Base-by-base conservation (phyloP, 2,113 vertebrate genomes). In the Oryzias celebensis region DNA sequence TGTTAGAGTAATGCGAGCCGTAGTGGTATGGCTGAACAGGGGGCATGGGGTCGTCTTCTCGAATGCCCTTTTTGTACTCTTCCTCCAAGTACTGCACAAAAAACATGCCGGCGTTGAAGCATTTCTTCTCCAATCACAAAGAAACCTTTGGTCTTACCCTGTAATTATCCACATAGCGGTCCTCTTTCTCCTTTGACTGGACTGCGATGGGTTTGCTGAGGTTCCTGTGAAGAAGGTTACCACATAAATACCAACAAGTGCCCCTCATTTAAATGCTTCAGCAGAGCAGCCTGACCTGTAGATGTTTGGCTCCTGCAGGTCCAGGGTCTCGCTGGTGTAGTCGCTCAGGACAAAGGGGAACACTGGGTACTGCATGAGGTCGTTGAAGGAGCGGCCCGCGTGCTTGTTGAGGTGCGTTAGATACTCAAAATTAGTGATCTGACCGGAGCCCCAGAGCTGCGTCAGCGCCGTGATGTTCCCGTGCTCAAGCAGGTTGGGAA, bases 381-480 rank as follows among this genome's bases (percentile, higher is more conserved):
- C 97, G 60, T 97, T 99, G 88, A 99, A 99, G 76, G 96, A 98
- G 71, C 97, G 96, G 1, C 97, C 97, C 0, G 97, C 94, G 18
- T 99, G 97, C 85, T 99, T 99, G 91, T 99, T 99, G 75, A 99
- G 91, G 72, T 99, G 97, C 3, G 97, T 99, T 82, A 99, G 91
- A 80, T 99, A 99, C 74, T 99, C 97, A 62, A 99, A 99, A 87
- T 98, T 99, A 28, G 96, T 96, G 82, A 99, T 98, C 82, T 99
- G 97, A 36, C 95, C 95, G 23, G 96, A 94, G 70, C 95, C 94
- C 97, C 97, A 99, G 23, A 99, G 91, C 76, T 97, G 95, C 4
- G 97, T 99, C 83, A 99, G 91, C 36, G 97, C 96, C 0, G 91
- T 94, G 80, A 98, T 98, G 84, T 99, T 99, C 58, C 96, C 97